Evolutionary conservation across 1,140 invertebrate genomes (phyloP).

Genomic region (Hyles euphorbiae): DNA sequence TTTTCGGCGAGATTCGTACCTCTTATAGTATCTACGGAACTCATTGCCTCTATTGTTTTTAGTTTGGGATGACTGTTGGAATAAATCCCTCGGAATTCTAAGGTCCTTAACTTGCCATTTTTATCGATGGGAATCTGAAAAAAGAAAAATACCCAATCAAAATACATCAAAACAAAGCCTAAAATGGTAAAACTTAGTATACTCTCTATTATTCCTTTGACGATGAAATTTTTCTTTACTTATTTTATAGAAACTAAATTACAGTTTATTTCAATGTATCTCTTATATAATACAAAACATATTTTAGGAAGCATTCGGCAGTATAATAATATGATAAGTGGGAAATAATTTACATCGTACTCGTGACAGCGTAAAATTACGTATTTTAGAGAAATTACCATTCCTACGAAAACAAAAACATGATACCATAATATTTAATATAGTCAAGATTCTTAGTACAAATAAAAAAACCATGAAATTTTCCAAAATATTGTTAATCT

Average conservation of each 20-base stretch:
- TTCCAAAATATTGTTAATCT: too few relatives aligned
- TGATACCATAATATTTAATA: too few relatives aligned
- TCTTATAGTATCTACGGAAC: slow-evolving; percentile 33
- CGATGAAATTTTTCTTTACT: neutral
- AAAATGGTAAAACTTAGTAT: neutral
- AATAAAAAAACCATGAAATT: too few relatives aligned
- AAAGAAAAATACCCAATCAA: slow-evolving; percentile 23
- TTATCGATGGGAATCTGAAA: slow-evolving; percentile 69
- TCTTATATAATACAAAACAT: too few relatives aligned
- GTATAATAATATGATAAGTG: too few relatives aligned
- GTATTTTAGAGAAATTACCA: too few relatives aligned
- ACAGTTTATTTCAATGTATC: too few relatives aligned
- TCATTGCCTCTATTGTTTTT: slow-evolving; percentile 30
- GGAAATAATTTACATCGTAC: too few relatives aligned
- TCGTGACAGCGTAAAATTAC: too few relatives aligned
- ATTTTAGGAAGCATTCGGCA: too few relatives aligned
- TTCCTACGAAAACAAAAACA: too few relatives aligned
- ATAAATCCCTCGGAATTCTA: slow-evolving; percentile 53
- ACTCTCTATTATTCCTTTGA: neutral
- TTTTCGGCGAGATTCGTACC: slow-evolving; percentile 24
- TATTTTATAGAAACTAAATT: neutral
- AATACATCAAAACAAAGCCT: slow-evolving; percentile 7
- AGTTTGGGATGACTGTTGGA: slow-evolving; percentile 43
- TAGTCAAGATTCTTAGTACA: too few relatives aligned
- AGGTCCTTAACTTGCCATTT: slow-evolving; percentile 59